Conservation (phyloP, 92 coral and sea anemone species). For the Porites rus region DNA sequence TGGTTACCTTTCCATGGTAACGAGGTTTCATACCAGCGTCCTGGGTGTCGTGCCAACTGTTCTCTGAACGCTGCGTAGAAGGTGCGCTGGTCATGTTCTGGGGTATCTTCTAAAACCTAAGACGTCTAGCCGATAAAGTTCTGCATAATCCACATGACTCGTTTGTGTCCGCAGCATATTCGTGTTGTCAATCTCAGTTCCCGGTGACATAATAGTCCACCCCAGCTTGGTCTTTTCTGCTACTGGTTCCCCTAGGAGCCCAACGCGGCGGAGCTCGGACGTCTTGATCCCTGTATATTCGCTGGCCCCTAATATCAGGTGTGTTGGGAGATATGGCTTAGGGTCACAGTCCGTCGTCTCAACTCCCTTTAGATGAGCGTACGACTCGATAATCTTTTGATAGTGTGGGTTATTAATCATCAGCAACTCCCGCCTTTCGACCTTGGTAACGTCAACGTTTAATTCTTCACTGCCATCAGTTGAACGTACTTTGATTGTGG, state of each 20-base stretch:
- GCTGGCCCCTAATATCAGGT: conserved; percentile 34
- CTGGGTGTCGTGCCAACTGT: no score
- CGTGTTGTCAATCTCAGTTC: conserved; percentile 16
- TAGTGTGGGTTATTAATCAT: conserved; percentile 9
- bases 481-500: conserved; percentile 16
- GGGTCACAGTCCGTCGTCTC: conserved; percentile 15
- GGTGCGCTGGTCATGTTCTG: neutral
- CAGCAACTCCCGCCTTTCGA: neutral
- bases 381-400: conserved; percentile 29
- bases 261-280: conserved; percentile 8
- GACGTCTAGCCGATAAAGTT: conserved; percentile 4
- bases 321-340: conserved; percentile 22
- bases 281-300: conserved; percentile 34
- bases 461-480: conserved; percentile 5
- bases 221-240: conserved; percentile 30
- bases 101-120: neutral
- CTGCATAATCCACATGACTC: conserved; percentile 15
- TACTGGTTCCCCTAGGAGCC: conserved; percentile 29
- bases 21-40: no score
- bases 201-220: conserved; percentile 46
- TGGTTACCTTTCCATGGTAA: conserved; percentile 16
- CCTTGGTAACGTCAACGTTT: conserved; percentile 26
- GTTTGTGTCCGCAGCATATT: conserved; percentile 35
- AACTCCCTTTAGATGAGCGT: conserved; percentile 25
- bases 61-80: no score